Conservation (phyloP, 53 echinoderm and acorn worm genomes). For the Patiria pectinifera region DNA sequence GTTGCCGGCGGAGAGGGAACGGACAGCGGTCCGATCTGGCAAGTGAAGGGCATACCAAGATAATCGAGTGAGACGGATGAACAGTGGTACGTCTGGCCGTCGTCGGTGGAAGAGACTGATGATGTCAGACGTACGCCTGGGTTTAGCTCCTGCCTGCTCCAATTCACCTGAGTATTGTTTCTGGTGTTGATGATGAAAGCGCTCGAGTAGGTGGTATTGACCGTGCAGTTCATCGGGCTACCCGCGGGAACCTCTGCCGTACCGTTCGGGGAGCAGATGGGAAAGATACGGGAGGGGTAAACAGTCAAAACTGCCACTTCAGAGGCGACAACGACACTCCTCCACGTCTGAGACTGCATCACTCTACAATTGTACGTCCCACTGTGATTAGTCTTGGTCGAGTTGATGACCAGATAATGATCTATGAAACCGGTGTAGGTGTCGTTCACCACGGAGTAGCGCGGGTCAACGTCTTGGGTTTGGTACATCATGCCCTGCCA, state of each 20-base stretch:
- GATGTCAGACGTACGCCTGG: background rate
- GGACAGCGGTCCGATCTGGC: constrained; percentile 17
- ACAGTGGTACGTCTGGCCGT: constrained; percentile 6
- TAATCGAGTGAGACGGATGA: background rate
- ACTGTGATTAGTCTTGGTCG: background rate
- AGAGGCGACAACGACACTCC: too few species aligned
- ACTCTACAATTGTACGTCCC: constrained; percentile 12
- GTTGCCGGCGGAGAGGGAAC: background rate
- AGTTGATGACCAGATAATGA: constrained; percentile 8
- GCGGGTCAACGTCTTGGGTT: background rate
- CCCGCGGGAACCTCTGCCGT: background rate
- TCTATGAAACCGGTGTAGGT: background rate
- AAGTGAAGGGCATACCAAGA: background rate
- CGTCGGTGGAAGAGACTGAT: background rate
- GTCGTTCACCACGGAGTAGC: background rate
- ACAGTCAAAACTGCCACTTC: background rate
- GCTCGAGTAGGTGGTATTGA: background rate
- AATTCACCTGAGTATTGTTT: background rate
- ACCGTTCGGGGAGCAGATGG: constrained; percentile 2
- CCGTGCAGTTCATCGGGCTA: background rate
- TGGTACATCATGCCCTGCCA: background rate
- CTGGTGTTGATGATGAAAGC: background rate
- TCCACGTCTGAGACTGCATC: background rate
- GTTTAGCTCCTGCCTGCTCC: background rate
- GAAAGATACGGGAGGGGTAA: background rate